Percentiles rank a stretch among this genome's conserved stretches.
phyloP scores from a whole-genome alignment of 2,888 invertebrate genomes.

The Nebria salina region DNA sequence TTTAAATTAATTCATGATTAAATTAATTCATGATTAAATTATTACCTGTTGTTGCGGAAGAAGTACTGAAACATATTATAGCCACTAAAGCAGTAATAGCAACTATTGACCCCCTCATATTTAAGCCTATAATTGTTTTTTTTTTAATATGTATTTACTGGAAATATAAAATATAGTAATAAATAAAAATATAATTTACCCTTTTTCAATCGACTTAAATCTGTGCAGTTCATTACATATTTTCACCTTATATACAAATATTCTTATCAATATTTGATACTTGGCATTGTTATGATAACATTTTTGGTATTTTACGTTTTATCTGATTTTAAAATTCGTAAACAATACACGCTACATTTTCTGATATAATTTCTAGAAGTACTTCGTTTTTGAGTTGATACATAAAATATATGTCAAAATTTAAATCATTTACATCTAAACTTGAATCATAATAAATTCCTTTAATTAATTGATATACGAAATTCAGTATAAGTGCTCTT shows the following conservation, averaged over 20 bases:
- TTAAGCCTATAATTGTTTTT: background rate
- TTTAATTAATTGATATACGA: too few species aligned
- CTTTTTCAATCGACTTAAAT: background rate
- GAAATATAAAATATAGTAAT: background rate
- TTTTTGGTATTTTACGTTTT: background rate
- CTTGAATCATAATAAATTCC: too few species aligned
- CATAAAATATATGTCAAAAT: too few species aligned
- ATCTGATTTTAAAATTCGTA: background rate
- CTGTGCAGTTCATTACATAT: background rate
- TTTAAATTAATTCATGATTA: background rate
- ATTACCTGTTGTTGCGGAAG: constrained; percentile 28
- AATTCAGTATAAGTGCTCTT: too few species aligned
- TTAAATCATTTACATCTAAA: too few species aligned
- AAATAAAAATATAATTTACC: background rate
- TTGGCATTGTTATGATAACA: background rate
- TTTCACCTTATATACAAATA: background rate
- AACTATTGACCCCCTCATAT: constrained; percentile 22
- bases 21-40: too few species aligned
- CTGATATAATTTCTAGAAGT: background rate
- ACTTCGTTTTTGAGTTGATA: background rate
- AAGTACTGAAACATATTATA: constrained; percentile 11
- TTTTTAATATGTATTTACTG: background rate
- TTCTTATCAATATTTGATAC: background rate
- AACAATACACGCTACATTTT: background rate
- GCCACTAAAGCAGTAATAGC: constrained; percentile 27